phyloP scores from a whole-genome alignment of 92 coral and sea anemone genomes.

The Micromussa lordhowensis region DNA sequence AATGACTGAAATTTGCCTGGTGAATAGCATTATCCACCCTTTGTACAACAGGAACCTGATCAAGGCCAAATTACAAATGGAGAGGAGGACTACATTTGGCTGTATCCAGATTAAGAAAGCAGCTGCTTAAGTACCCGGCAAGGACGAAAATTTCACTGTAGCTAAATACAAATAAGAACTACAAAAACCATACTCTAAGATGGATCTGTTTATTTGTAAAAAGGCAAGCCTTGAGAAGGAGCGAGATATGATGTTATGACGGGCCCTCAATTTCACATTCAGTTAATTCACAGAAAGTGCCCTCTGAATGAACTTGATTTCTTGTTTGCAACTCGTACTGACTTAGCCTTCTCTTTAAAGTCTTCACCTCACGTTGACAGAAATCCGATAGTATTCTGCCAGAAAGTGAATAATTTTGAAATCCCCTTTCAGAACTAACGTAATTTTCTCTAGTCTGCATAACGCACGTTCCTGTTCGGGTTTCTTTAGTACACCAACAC shows the following conservation, averaged over 20 bases:
- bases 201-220: too few relatives aligned
- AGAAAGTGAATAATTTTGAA: constrained; percentile 10
- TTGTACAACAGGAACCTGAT: too few relatives aligned
- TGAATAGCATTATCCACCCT: too few relatives aligned
- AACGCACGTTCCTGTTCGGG: background rate
- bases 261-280: constrained; percentile 47
- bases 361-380: background rate
- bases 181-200: background rate
- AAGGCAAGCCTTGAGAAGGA: background rate
- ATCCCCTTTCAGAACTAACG: too few relatives aligned
- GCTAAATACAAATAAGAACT: constrained; percentile 18
- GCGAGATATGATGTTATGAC: background rate
- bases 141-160: constrained; percentile 28
- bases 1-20: too few relatives aligned
- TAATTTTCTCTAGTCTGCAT: background rate
- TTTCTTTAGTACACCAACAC: background rate
- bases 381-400: constrained; percentile 44
- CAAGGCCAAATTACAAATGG: too few relatives aligned
- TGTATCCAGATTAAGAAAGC: too few relatives aligned
- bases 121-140: constrained; percentile 37
- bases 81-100: too few relatives aligned
- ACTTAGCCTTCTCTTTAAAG: constrained; percentile 31
- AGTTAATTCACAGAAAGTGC: constrained; percentile 42
- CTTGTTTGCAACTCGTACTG: constrained; percentile 37
- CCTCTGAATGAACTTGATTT: constrained; percentile 8